phyloP scores from a whole-genome alignment of 2,113 vertebrate species.

The Parus major region DNA sequence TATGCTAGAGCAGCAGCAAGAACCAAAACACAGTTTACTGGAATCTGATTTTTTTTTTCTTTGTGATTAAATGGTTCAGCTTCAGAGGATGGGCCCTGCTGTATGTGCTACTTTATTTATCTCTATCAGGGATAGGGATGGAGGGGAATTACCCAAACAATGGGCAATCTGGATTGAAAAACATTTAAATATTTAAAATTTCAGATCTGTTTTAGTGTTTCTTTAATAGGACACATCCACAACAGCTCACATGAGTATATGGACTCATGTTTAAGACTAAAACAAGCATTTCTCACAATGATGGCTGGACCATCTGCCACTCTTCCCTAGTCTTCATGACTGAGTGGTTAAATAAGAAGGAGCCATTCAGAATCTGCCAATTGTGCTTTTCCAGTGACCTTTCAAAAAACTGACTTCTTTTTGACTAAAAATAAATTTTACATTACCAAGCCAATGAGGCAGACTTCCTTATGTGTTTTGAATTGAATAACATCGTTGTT shows the following conservation, averaged over 20 bases:
- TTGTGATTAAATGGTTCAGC: neutral
- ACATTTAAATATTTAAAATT: neutral
- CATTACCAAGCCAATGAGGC: neutral
- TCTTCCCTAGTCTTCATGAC: neutral
- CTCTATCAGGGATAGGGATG: too few species aligned
- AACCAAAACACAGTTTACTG: neutral
- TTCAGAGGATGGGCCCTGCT: neutral
- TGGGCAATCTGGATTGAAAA: neutral
- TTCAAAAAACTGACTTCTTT: neutral
- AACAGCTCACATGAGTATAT: neutral
- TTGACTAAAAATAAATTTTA: neutral
- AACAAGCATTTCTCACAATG: neutral
- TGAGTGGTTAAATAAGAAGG: neutral
- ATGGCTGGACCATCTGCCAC: neutral
- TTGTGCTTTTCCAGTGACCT: neutral
- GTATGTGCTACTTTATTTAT: neutral
- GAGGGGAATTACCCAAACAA: neutral
- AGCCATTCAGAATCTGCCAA: slow-evolving; percentile 5
- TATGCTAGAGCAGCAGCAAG: neutral
- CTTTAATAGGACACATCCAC: neutral
- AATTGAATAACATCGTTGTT: slow-evolving; percentile 30
- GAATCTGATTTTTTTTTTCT: neutral
- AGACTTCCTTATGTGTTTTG: neutral
- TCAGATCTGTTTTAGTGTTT: neutral
- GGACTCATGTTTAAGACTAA: neutral